phyloP scores from a whole-genome alignment of 2,888 invertebrate species.

The Eudasyphora cyanicolor region DNA sequence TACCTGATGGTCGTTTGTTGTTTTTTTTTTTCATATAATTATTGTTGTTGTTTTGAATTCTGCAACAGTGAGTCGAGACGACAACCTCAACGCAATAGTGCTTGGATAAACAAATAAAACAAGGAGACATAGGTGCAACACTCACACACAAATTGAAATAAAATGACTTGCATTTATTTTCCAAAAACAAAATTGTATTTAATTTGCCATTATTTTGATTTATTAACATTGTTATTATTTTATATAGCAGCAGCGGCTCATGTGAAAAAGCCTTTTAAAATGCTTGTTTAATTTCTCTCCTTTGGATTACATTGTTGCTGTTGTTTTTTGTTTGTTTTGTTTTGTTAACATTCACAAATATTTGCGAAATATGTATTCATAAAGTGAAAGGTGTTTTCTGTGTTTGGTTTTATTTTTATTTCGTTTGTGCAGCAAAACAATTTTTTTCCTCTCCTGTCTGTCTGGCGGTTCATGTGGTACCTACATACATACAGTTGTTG shows the following conservation, averaged over 20 bases:
- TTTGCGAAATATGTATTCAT: constrained; percentile 37
- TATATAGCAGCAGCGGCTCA: neutral
- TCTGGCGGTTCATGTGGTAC: neutral
- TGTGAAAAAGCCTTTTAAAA: neutral
- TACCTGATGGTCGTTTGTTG: neutral
- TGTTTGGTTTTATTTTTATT: neutral
- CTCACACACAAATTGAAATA: neutral
- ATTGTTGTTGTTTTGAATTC: neutral
- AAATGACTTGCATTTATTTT: constrained; percentile 13
- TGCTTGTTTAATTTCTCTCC: constrained; percentile 24
- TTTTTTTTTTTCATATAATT: neutral
- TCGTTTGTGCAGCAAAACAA: neutral
- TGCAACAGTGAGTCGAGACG: neutral
- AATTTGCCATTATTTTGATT: constrained; percentile 5
- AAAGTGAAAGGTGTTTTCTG: constrained; percentile 37
- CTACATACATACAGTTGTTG: too few species aligned
- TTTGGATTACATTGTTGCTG: neutral
- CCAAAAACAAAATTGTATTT: too few species aligned
- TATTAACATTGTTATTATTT: neutral
- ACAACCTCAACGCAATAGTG: constrained; percentile 15
- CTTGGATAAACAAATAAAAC: constrained; percentile 27
- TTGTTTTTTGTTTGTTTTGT: constrained; percentile 1
- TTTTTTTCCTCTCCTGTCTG: neutral
- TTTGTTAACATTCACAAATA: constrained; percentile 33
- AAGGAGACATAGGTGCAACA: constrained; percentile 6